Base-by-base conservation (phyloP, 2,888 invertebrate species). In the Terebella lapidaria region DNA sequence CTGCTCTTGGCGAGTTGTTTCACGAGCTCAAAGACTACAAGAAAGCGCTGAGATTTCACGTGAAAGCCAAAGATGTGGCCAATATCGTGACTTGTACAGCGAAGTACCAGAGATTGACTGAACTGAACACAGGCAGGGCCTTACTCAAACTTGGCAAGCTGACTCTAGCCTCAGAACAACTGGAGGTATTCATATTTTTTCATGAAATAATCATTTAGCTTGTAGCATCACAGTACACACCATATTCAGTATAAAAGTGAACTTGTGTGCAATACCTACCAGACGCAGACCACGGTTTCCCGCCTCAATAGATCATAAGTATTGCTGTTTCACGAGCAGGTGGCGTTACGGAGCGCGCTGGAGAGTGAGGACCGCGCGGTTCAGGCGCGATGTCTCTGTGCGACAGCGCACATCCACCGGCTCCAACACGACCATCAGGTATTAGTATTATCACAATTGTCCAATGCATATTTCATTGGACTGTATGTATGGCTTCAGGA, bases 81-180 rank as follows among this genome's bases (percentile, higher is more conserved):
- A 85, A 89, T 68, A 87, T 87, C 58, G 91, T 90, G 0, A 84
- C 90, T 10, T 71, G 74, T 1, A 74, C 71, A 58, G 74, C 76
- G 15, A 80, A 80, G 62, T 90, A 91, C 79, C 91, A 92, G 78
- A 83, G 89, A 59, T 86, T 88, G 1, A 91, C 93, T 0, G 82
- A 92, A 22, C 83, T 93, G 66, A 90, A 92, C 74, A 90, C 94
- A 89, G 92, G 93, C 0, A 88, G 91, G 0, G 90, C 93, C 0
- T 82, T 93, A 51, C 81, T 92, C 5, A 91, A 92, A 67, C 87
- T 92, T 59, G 92, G 93, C 1, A 90, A 92, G 71, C 83, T 92
- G 1, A 91, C 91, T 0, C 93, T 94, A 74, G 93, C 94, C 0
- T 90, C 91, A 72, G 93, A 93, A 75, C 92, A 92, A 73, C 93